Base-by-base conservation (phyloP, 2,888 invertebrate genomes). In the Sarcophaga carnaria region DNA sequence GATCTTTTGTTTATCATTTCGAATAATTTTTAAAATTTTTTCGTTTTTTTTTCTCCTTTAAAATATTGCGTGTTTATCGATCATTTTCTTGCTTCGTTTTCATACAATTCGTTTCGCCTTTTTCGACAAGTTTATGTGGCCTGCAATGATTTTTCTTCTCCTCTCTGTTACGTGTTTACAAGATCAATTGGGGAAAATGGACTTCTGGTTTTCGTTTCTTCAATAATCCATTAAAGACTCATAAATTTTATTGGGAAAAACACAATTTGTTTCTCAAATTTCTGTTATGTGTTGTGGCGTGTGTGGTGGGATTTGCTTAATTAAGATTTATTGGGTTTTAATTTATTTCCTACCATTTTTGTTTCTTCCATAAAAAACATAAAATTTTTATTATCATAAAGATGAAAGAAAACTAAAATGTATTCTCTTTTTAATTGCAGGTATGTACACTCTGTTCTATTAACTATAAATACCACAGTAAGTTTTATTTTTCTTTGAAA, bases 381-480 rank as follows among this genome's bases (percentile, higher is more conserved):
- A 37, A 37, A 37, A 8, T 37, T 10, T 37, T 37, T 37, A 37
- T 37, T 37, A 37, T 37, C 37, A 37, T 10, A 10, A 37, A 2
- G 37, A 37, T 37, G 37, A 37, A 37, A 37, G 17, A 54, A 14
- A 59, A 27, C 22, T 25, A 2, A 78, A 60, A 60, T 78, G 64
- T 80, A 77, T 80, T 86, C 59, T 83, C 63, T 80, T 83, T 86
- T 86, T 86, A 72, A 83, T 86, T 86, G 17, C 86, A 86, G 80
- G 83, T 83, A 86, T 47, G 86, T 86, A 80, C 22, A 66, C 54
- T 14, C 54, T 14, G 54, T 14, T 54, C 17, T 54, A 17, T 54
- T 49, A 54, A 54, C 14, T 54, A 37, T 49, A 17, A 22, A 80
- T 25, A 17, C 1, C 4, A 25, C 2, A 20, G 45, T 66, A 37